Conservation (phyloP, 2,113 vertebrate genomes). For the Rhipidura dahli region DNA sequence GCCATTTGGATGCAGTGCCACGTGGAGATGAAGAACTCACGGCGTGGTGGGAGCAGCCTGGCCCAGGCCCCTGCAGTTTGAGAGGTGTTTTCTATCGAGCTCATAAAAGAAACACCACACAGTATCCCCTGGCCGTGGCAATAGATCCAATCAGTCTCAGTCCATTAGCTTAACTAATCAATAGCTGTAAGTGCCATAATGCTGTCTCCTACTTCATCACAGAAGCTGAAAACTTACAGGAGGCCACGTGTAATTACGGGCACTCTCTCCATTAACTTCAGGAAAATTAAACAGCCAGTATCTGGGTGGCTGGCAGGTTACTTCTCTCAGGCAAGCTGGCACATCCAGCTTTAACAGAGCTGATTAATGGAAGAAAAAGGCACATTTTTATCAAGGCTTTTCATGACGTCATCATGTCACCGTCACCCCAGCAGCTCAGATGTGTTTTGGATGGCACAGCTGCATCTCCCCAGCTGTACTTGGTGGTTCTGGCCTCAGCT, state of each 20-base stretch:
- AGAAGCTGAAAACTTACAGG: not conserved
- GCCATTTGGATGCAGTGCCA: not conserved
- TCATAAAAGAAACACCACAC: not conserved
- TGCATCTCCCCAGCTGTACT: not conserved
- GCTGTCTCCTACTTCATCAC: conserved; percentile 28
- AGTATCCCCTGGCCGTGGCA: not conserved
- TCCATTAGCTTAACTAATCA: conserved; percentile 64
- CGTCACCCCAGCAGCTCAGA: not conserved
- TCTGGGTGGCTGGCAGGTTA: not conserved
- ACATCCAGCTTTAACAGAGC: not conserved
- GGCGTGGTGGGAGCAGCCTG: too few species aligned
- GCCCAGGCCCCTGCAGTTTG: not conserved
- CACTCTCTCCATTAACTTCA: conserved; percentile 28
- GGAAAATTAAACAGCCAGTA: conserved; percentile 36
- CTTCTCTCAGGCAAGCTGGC: not conserved
- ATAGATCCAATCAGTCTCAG: conserved; percentile 47
- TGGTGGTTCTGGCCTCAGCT: not conserved
- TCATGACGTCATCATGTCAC: not conserved
- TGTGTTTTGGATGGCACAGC: not conserved
- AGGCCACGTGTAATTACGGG: not conserved
- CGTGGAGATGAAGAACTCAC: fast-evolving
- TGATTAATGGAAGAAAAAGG: not conserved
- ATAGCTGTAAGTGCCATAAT: conserved; percentile 39
- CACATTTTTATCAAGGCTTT: not conserved
- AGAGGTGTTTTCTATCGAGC: not conserved